Evolutionary conservation across 2,888 invertebrate species (phyloP).

Genomic region (Eutolmus rufibarbis): DNA sequence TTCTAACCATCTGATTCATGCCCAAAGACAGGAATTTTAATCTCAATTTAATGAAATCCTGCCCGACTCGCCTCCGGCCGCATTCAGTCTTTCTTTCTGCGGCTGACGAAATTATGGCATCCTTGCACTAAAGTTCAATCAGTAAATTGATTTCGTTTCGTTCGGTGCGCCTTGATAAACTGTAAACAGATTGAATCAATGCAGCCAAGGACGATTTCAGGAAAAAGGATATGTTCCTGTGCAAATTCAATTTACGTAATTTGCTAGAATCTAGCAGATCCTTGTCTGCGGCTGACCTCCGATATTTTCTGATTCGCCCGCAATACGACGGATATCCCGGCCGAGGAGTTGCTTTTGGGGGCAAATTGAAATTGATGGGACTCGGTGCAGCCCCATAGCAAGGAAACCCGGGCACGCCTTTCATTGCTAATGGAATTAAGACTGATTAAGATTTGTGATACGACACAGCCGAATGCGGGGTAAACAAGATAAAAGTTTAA

Average conservation of each 20-base stretch:
- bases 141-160: slow-evolving; percentile 38
- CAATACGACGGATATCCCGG: background rate
- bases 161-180: background rate
- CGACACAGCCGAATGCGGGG: background rate
- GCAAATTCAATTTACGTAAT: slow-evolving; percentile 45
- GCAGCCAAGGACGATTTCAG: background rate
- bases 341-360: background rate
- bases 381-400: background rate
- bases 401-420: background rate
- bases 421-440: slow-evolving; percentile 23
- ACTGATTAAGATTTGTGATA: background rate
- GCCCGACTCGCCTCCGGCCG: background rate
- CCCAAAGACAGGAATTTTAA: slow-evolving; percentile 41
- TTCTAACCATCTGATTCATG: slow-evolving; percentile 37
- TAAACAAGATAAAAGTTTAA: background rate
- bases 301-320: background rate
- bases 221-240: slow-evolving; percentile 30
- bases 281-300: slow-evolving; percentile 18
- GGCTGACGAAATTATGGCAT: background rate
- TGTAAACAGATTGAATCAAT: slow-evolving; percentile 32
- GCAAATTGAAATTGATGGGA: slow-evolving; percentile 26
- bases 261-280: slow-evolving; percentile 34
- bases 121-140: slow-evolving; percentile 25
- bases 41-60: slow-evolving; percentile 43
- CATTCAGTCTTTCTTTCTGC: slow-evolving; percentile 5